Conservation (phyloP, 2,113 vertebrate species). For the Microtus pennsylvanicus region DNA sequence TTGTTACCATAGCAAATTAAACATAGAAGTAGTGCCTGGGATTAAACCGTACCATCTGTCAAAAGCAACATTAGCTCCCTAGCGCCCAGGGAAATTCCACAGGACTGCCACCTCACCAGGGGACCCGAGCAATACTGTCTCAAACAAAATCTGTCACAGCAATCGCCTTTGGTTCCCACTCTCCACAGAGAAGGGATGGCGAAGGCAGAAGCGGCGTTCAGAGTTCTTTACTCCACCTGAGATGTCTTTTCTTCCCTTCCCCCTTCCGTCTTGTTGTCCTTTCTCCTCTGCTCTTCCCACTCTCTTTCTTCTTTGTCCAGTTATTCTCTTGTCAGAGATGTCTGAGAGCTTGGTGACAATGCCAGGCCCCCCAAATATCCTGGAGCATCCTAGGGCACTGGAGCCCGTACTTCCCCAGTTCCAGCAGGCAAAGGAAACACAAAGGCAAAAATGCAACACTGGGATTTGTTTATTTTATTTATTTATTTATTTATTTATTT, state of each 20-base stretch:
- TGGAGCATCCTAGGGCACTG: background rate
- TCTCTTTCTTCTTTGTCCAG: background rate
- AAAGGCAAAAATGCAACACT: background rate
- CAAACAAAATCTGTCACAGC: background rate
- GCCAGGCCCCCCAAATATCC: background rate
- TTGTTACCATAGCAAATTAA: conserved; percentile 53
- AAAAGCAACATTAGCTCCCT: conserved; percentile 45
- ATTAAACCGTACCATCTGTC: conserved; percentile 47
- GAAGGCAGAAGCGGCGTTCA: background rate
- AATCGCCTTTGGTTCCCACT: conserved; percentile 33
- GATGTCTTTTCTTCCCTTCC: background rate
- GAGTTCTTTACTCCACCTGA: background rate
- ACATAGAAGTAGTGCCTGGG: background rate
- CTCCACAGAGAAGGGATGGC: background rate
- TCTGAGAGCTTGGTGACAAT: background rate
- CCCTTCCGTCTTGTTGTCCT: background rate
- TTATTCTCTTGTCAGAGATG: conserved; percentile 9
- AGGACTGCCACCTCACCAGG: conserved; percentile 27
- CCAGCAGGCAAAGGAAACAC: background rate
- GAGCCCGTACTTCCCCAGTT: background rate
- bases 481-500: no score
- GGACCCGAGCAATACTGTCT: conserved; percentile 53
- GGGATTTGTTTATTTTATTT: background rate
- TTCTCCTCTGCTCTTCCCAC: background rate
- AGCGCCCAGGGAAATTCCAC: conserved; percentile 12